phyloP scores from a whole-genome alignment of 1,140 invertebrate species.

The Trichomalopsis sarcophagae region DNA sequence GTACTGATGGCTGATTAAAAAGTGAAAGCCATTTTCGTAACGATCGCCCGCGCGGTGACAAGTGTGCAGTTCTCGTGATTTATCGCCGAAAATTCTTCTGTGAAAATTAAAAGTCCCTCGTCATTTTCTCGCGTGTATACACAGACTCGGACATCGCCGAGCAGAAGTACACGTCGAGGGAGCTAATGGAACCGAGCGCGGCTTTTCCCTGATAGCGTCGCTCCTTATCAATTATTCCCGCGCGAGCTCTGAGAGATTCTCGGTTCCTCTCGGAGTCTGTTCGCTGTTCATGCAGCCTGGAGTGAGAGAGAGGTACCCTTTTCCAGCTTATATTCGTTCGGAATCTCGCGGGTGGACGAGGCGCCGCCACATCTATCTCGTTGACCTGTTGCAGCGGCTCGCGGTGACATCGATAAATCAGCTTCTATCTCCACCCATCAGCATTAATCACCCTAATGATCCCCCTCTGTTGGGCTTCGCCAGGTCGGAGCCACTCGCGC shows the following conservation, averaged over 20 bases:
- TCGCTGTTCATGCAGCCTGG: no score
- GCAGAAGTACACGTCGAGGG: background rate
- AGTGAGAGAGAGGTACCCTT: background rate
- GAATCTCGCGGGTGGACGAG: slow-evolving; percentile 34
- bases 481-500: slow-evolving; percentile 64
- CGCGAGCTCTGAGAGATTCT: background rate
- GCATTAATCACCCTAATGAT: slow-evolving; percentile 75
- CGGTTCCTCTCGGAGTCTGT: background rate
- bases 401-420: slow-evolving; percentile 74
- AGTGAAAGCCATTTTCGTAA: slow-evolving; percentile 44
- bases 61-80: slow-evolving; percentile 35
- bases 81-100: slow-evolving; percentile 33
- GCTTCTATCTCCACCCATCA: slow-evolving; percentile 69
- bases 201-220: slow-evolving; percentile 1
- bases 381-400: slow-evolving; percentile 61
- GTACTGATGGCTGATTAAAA: slow-evolving; percentile 50
- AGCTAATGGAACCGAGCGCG: slow-evolving; percentile 18
- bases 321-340: background rate
- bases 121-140: background rate
- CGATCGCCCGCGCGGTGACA: slow-evolving; percentile 18
- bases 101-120: background rate
- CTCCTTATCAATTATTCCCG: slow-evolving; percentile 17
- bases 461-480: slow-evolving; percentile 50
- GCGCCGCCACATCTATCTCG: slow-evolving; percentile 67
- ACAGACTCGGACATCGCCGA: background rate